Conservation (phyloP, 1,140 invertebrate species). For the Pristionchus pacificus region DNA sequence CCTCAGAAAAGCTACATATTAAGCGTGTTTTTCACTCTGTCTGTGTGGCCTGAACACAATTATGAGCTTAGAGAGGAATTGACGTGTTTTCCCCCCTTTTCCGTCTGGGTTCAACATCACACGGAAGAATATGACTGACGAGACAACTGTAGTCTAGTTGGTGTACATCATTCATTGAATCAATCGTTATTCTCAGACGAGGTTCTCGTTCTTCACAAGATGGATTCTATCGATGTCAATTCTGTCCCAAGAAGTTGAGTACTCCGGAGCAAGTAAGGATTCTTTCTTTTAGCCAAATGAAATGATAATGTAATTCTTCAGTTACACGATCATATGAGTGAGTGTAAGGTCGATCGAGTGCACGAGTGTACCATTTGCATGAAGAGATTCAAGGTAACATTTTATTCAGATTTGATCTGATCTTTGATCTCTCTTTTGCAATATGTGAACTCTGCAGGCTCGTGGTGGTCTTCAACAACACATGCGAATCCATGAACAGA, state of each 20-base stretch:
- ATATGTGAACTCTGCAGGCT: slow-evolving; percentile 16
- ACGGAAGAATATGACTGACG: too few relatives aligned
- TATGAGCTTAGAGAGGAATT: too few relatives aligned
- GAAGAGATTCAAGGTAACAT: slow-evolving; percentile 43
- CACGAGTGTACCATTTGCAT: slow-evolving; percentile 45
- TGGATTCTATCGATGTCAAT: slow-evolving; percentile 37
- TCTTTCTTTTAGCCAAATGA: too few relatives aligned
- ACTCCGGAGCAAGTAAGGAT: slow-evolving; percentile 26
- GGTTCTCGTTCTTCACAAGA: slow-evolving; percentile 30
- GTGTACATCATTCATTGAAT: too few relatives aligned
- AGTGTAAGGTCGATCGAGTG: slow-evolving; percentile 50
- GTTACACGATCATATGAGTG: slow-evolving; percentile 60
- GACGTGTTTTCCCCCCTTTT: too few relatives aligned
- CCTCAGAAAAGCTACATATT: too few relatives aligned
- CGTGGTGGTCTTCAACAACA: slow-evolving; percentile 54
- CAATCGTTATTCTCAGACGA: too few relatives aligned
- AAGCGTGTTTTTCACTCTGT: too few relatives aligned
- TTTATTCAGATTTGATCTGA: background rate
- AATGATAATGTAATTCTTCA: slow-evolving; percentile 15
- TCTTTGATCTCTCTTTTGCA: background rate
- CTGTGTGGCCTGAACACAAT: too few relatives aligned
- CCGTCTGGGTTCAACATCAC: too few relatives aligned
- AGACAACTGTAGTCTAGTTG: too few relatives aligned
- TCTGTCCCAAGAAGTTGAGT: slow-evolving; percentile 41
- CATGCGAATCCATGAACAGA: slow-evolving; percentile 49